Base-by-base conservation (phyloP, 37 sponge, comb jelly and placozoan genomes). In the Halisarca cf. caerulea region DNA sequence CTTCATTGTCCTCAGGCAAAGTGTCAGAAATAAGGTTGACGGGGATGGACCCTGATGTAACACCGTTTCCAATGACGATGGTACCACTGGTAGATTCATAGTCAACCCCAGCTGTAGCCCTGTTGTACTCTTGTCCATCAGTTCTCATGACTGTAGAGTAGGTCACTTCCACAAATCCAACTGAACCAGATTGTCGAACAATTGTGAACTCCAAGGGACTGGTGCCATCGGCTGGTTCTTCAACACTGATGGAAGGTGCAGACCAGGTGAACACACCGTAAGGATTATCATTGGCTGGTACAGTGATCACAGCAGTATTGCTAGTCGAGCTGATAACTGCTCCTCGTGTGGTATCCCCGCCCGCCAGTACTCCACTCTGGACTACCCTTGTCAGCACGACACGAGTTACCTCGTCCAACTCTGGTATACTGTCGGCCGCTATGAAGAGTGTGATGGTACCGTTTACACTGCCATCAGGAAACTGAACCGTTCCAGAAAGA, bases 271-370 rank as follows among this genome's bases (percentile, higher is more conserved):
- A 28, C 25, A 91, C 86, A n/a, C 97, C 97, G 84, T 93, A 87
- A 32, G 97, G 97, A 24, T 79, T 85, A 81, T 96, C 94, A 41
- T 93, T 93, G 58, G 97, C 94, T 21, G 78, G 71, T 3, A 93
- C 88, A 43, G 94, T 93, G 62, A 96, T 79, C 14, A 91, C 90
- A 5, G 91, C 85, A 7, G 80, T 61, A 14, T 37, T 53, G 5
- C 68, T 82, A 9, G 80, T 86, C 2, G 84, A 34, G 30, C 72
- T 37, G 34, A 96, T 58, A 27, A 27, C 62, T 17, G 92, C 94
- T 44, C 97, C 94, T 55, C 89, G 83, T 18, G 34, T 36, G 23
- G 27, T 70, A 43, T 89, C 95, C 1, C 74, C 85, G 8, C 88
- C 82, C 0, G 66, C 21, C 1, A 83, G 78, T 3, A 91, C 89